Evolutionary conservation across 2,113 vertebrate species (phyloP), one percentile per base, ranked within the genome.

Genomic region (Ictalurus punctatus): DNA sequence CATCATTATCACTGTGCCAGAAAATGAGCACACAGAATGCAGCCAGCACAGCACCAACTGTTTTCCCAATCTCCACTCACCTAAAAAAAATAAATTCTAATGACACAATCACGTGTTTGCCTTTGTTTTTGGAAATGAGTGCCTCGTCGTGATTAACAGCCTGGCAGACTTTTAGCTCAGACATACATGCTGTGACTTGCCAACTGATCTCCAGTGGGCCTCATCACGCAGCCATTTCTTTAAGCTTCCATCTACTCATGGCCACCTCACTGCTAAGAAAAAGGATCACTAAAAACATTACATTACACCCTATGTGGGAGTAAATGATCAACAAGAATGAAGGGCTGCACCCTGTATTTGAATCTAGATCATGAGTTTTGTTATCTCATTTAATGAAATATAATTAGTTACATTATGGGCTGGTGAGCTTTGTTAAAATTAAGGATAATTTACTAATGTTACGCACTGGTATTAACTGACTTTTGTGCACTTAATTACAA

Each of bases 61-160:
- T 88, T 89, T 89, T 83, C 61, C 83, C 82, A 63, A 61, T 65
- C 86, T 82, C 81, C 88, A 86, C 59, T 88, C 86, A 90, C 56
- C 87, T 86, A 89, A 87, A 84, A 84, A 89, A 88, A 90, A 91
- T 82, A 84, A 87, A 89, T 74, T 86, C 58, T 91, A 89, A 90
- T 91, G 91, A 92, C 87, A 84, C 84, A 88, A 30, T 85, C 40
- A 40, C 48, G 37, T 83, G 90, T 76, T 85, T 56, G 85, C 44
- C 61, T 91, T 91, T 88, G 91, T 86, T 86, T 78, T 65, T 81
- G 80, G 56, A 90, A 88, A 89, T 85, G 40, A 89, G 83, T 59
- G 84, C 82, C 74, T 81, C 56, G 19, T 91, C 83, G 48, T 81
- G 89, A n/a, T 74, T 86, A 84, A 86, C 90, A 90, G 84, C 84